Percentiles rank a stretch among this genome's conserved stretches.
Evolutionary conservation across 2,797 vertebrate genomes (phyloP).

Genomic region (Catharus ustulatus): DNA sequence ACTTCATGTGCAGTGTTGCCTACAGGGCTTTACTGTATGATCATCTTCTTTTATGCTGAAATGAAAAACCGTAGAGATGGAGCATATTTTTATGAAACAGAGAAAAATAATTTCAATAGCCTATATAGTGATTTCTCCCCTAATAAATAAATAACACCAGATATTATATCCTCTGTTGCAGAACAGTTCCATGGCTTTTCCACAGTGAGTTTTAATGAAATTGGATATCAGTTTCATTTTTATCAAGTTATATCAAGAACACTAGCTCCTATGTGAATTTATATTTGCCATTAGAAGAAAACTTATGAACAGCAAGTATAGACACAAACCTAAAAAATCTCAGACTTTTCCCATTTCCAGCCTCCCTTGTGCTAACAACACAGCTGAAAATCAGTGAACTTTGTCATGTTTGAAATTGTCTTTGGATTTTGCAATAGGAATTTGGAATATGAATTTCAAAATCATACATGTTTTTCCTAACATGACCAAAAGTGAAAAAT

Average conservation of each 20-base stretch:
- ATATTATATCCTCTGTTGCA: background rate
- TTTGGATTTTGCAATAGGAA: background rate
- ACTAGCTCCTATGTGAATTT: background rate
- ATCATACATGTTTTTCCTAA: background rate
- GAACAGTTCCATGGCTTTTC: background rate
- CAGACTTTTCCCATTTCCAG: background rate
- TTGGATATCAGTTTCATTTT: constrained; percentile 3
- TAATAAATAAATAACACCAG: constrained; percentile 7
- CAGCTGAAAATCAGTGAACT: background rate
- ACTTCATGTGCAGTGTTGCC: background rate
- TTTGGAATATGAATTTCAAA: background rate
- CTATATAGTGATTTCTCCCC: background rate
- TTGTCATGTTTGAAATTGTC: background rate
- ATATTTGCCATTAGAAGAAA: background rate
- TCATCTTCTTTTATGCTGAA: background rate
- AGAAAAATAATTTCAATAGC: background rate
- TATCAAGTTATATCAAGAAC: background rate
- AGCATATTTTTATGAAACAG: background rate
- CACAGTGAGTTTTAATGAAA: constrained; percentile 8
- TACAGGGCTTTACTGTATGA: background rate
- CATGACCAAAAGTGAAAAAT: background rate
- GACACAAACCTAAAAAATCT: background rate
- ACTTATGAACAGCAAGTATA: background rate
- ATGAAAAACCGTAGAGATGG: background rate
- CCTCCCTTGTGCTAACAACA: background rate